Base-by-base conservation (phyloP, 2,797 vertebrate species). In the Melopsittacus undulatus region DNA sequence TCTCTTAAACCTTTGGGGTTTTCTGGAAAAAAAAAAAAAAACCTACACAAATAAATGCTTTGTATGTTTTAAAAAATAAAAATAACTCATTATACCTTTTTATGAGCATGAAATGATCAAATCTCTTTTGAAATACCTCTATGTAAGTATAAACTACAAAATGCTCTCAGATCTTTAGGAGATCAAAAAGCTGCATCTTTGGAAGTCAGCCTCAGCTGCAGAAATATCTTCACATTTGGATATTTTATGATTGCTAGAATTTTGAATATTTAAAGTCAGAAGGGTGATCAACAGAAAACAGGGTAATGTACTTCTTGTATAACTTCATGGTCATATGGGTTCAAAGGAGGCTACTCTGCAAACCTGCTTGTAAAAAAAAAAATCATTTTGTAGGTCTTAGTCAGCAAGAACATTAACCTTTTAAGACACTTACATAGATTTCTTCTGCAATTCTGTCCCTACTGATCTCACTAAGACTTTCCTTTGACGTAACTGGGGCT, bases 91-190 rank as follows among this genome's bases (percentile, higher is more conserved):
- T 89, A 74, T 34, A 21, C 3, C 54, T 92, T 89, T 89, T 67
- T 85, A 74, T 80, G 43, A 87, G 89, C 79, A 81, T 52, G 38
- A 82, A 83, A 69, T 69, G 64, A 94, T 93, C 73, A 79, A 48
- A 62, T 45, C 30, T 87, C 88, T 93, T 94, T 91, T 94, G 87
- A 96, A 96, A 92, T 61, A 94, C 54, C 45, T 88, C 67, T 87
- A 6, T 94, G 62, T 57, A 74, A 91, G 67, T 73, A 72, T 93
- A 96, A 96, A 95, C 68, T 92, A 94, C 84, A 96, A 90, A 94
- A 95, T 96, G 77, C 72, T 90, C 88, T 95, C 74, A 96, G 91
- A 97, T 95, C 94, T 97, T 96, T 91, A 54, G 42, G 19, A 87
- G 91, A 97, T 96, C 85, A 94, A 95, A 97, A 89, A 59, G 23